Base-by-base conservation (phyloP, 1,140 invertebrate species). In the Macrocentrus cingulum region DNA sequence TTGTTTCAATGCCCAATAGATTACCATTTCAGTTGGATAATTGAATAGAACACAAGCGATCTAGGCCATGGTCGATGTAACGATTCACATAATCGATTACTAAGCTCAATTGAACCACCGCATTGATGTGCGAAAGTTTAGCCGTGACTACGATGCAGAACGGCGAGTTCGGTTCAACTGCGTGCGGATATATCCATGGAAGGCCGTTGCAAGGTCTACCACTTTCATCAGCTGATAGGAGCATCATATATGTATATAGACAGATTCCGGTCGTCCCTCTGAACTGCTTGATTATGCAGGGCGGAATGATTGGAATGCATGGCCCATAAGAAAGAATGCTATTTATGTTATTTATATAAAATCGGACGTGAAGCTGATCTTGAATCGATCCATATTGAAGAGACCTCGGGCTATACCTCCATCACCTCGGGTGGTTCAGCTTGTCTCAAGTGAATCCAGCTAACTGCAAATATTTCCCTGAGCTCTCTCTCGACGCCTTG, bases 131-230 rank as follows among this genome's bases (percentile, higher is more conserved):
- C 18, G n/a, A 25, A 25, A 23, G 18, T 2, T 48, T 2, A 18
- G 13, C 11, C 45, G 45, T 48, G 45, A 25, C 22, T 48, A 2
- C 20, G 18, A 36, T n/a, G 49, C 16, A 29, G 0, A 51, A 51
- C 15, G 49, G 13, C 36, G 18, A 23, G n/a, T 32, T 23, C 8
- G 46, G 13, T 5, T 11, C 9, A 11, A 34, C 13, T n/a, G 29
- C 22, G 46, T 18, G 23, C 9, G 1, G 8, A 15, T 0, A 7
- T 25, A 23, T 11, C 16, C 29, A 37, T 23, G 36, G 61, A 63
- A 63, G 62, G 62, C 46, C 62, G 58, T 50, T 29, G 49, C 62
- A 63, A 63, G 58, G 62, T 52, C 62, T 63, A 58, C 62, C 49
- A 53, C 57, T 63, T 63, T 63, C 50, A 57, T 60, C 57, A 63